Evolutionary conservation across 1,140 invertebrate species (phyloP).

Genomic region (Drosophila arizonae): DNA sequence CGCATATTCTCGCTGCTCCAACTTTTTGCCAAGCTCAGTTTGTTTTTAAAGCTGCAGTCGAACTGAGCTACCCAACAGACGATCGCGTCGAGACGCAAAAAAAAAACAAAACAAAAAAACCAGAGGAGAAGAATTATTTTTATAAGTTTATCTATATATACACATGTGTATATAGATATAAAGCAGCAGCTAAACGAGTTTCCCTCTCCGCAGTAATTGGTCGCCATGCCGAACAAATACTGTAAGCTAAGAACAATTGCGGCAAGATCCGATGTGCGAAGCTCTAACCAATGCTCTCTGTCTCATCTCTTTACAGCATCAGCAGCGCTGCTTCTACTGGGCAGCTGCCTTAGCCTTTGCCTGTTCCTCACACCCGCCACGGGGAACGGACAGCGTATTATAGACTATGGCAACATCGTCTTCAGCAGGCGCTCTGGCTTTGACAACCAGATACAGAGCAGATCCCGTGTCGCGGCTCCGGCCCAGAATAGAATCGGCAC

Average conservation of each 20-base stretch:
- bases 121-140: slow-evolving; percentile 3
- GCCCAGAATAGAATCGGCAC: background rate
- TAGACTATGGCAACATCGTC: background rate
- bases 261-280: slow-evolving; percentile 1
- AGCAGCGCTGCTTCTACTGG: slow-evolving; percentile 29
- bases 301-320: slow-evolving; percentile 18
- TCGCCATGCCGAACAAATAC: slow-evolving; percentile 59
- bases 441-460: no score
- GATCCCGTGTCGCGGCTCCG: background rate
- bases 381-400: background rate
- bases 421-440: background rate
- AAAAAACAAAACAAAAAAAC: slow-evolving; percentile 24
- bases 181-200: slow-evolving; percentile 32
- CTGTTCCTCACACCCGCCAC: background rate
- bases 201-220: slow-evolving; percentile 30
- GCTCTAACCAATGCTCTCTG: slow-evolving; percentile 10
- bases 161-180: background rate
- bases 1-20: slow-evolving; percentile 8
- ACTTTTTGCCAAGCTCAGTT: slow-evolving; percentile 61
- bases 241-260: slow-evolving; percentile 45
- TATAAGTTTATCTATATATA: background rate
- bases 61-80: slow-evolving; percentile 51
- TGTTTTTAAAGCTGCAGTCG: slow-evolving; percentile 55
- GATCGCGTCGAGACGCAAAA: slow-evolving; percentile 16
- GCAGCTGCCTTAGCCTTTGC: slow-evolving; percentile 11